Evolutionary conservation across 2,797 vertebrate genomes (phyloP).

Genomic region (Enteromius radiatus): DNA sequence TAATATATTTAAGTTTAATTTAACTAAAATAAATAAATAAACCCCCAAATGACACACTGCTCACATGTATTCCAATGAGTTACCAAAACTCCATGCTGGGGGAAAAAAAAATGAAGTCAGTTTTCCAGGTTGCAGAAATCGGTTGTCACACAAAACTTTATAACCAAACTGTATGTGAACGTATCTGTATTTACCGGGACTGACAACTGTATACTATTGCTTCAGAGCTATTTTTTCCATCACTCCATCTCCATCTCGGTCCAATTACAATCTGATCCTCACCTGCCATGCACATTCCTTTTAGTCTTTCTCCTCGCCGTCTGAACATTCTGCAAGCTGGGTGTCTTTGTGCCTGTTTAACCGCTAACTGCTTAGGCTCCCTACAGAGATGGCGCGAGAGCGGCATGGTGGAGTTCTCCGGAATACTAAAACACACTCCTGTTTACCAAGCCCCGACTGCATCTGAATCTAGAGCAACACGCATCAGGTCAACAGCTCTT

Average conservation of each 20-base stretch:
- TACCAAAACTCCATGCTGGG: background rate
- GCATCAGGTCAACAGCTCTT: constrained; percentile 41
- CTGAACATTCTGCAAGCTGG: constrained; percentile 76
- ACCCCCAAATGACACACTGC: background rate
- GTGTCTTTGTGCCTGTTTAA: constrained; percentile 81
- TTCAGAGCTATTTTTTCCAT: background rate
- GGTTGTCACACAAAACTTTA: background rate
- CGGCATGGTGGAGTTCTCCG: constrained; percentile 14
- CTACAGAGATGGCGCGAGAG: constrained; percentile 31
- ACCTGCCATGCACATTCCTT: constrained; percentile 68
- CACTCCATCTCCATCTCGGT: background rate
- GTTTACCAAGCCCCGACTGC: constrained; percentile 17
- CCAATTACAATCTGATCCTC: constrained; percentile 35
- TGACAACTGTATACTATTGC: constrained; percentile 14
- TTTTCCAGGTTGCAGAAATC: background rate
- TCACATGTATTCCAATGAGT: background rate
- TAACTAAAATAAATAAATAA: background rate
- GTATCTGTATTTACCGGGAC: background rate
- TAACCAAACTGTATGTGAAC: background rate
- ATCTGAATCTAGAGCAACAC: constrained; percentile 27
- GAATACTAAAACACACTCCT: constrained; percentile 33
- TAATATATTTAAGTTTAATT: no score
- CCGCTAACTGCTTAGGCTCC: constrained; percentile 75
- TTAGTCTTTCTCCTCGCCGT: constrained; percentile 60
- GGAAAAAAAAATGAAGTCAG: background rate